Conservation (phyloP, 2,888 invertebrate species). For the Drosophila nigritarsus region DNA sequence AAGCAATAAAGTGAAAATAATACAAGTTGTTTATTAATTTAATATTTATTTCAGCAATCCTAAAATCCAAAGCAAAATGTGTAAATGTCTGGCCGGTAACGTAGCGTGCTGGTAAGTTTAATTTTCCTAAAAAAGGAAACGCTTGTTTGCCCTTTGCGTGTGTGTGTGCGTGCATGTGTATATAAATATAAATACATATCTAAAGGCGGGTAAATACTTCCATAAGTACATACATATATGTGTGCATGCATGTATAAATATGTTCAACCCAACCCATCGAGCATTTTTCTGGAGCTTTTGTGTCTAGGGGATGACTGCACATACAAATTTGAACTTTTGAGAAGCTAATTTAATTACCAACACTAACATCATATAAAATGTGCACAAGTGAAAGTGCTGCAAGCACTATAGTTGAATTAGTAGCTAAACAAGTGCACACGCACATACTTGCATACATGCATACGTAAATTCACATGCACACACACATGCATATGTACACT, state of each 20-base stretch:
- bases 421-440: no score
- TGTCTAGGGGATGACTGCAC: background rate
- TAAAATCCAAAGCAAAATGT: constrained; percentile 62
- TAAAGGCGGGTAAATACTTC: constrained; percentile 1
- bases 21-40: constrained; percentile 17
- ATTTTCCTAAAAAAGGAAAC: constrained; percentile 9
- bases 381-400: constrained; percentile 1
- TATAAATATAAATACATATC: constrained; percentile 3
- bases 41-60: constrained; percentile 28
- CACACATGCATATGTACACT: background rate
- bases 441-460: background rate
- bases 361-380: background rate
- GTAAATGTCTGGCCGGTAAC: constrained; percentile 80
- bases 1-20: background rate
- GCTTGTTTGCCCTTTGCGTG: background rate
- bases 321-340: background rate
- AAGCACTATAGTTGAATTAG: background rate
- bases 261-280: background rate
- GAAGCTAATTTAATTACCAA: constrained; percentile 1
- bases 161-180: background rate
- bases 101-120: constrained; percentile 80
- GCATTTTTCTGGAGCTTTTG: background rate
- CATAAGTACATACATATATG: background rate
- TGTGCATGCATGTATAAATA: background rate
- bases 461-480: background rate